A percentile compares a stretch with the other conserved stretches of the same genome.
Evolutionary conservation across 2,888 invertebrate genomes (phyloP).

Genomic region (Eupithecia inturbata): DNA sequence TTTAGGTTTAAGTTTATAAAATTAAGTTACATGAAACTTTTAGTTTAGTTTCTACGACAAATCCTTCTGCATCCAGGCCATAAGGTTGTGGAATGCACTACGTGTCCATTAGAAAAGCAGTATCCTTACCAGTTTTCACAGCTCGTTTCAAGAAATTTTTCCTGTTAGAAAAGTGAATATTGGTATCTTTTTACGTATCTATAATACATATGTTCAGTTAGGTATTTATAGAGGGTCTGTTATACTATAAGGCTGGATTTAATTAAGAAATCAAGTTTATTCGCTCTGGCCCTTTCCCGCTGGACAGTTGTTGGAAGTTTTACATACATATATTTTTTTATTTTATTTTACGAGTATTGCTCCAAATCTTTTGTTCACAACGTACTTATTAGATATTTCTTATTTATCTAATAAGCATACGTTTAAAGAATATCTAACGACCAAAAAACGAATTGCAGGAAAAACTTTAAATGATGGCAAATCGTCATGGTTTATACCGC

Average conservation of each 20-base stretch:
- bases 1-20: background rate
- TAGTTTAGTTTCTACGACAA: too few species aligned
- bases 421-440: background rate
- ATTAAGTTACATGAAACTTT: background rate
- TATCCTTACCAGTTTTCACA: too few species aligned
- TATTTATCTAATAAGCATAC: background rate
- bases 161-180: too few species aligned
- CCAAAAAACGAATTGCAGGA: constrained; percentile 32
- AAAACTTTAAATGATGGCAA: constrained; percentile 25
- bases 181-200: too few species aligned
- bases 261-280: background rate
- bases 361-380: background rate
- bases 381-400: background rate
- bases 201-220: too few species aligned
- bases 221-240: background rate
- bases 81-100: too few species aligned
- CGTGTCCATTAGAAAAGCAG: too few species aligned
- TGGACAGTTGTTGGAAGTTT: too few species aligned
- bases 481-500: constrained; percentile 43
- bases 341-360: background rate
- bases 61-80: too few species aligned
- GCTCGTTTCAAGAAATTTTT: too few species aligned
- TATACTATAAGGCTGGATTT: background rate
- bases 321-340: background rate
- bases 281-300: background rate